Conservation (phyloP, 2,113 vertebrate genomes). For the Python bivittatus region DNA sequence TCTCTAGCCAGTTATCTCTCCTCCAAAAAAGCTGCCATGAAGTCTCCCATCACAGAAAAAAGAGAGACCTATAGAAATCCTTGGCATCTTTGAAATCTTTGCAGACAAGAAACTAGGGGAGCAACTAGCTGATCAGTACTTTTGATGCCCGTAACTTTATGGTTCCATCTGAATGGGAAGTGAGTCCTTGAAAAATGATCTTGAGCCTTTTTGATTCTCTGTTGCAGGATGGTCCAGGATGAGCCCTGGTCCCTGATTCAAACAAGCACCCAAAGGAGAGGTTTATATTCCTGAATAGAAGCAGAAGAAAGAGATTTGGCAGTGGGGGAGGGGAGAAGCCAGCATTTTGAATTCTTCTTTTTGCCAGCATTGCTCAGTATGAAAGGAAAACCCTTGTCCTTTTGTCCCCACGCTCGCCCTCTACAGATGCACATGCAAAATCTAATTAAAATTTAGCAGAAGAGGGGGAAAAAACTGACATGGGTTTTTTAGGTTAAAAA, state of each 20-base stretch:
- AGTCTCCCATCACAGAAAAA: not conserved
- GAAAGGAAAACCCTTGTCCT: constrained; percentile 31
- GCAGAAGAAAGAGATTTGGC: not conserved
- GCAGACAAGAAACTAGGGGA: not conserved
- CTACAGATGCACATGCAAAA: constrained; percentile 56
- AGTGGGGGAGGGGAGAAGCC: fast-evolving
- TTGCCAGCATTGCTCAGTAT: not conserved
- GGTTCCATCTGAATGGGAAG: constrained; percentile 7
- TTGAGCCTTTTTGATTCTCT: constrained; percentile 20
- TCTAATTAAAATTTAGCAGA: constrained; percentile 69
- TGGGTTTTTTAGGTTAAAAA: constrained; percentile 85
- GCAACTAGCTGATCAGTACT: not conserved
- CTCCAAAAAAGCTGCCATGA: not conserved
- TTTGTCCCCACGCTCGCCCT: constrained; percentile 62
- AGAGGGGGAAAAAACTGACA: constrained; percentile 46
- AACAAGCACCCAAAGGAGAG: not conserved
- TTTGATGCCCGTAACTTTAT: constrained; percentile 2
- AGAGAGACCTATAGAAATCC: not conserved
- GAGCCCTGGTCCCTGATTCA: not conserved
- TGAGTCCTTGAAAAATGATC: constrained; percentile 29
- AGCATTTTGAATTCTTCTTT: constrained; percentile 31
- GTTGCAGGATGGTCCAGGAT: not conserved
- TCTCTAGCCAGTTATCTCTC: not conserved
- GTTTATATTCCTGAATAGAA: constrained; percentile 12
- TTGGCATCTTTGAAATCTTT: not conserved